Evolutionary conservation across 2,797 vertebrate genomes (phyloP).

Genomic region (Argentina silus): DNA sequence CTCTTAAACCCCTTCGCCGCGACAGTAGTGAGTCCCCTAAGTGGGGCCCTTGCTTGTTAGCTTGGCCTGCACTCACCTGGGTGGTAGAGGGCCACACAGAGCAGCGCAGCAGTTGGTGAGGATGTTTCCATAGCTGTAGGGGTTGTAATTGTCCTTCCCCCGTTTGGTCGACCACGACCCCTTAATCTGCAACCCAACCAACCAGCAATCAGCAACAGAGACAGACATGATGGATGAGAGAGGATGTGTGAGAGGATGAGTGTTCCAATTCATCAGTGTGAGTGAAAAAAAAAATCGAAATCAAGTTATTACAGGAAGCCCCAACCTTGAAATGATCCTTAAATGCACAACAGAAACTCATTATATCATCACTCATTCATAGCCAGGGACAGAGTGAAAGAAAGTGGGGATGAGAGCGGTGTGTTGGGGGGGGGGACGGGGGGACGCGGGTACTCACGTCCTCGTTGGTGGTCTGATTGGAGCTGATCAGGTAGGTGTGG

Average conservation of each 20-base stretch:
- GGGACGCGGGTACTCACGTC: slow-evolving; percentile 82
- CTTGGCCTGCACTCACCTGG: slow-evolving; percentile 80
- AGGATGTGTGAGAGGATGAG: slow-evolving; percentile 1
- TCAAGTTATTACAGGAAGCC: neutral
- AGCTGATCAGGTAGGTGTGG: slow-evolving; percentile 90
- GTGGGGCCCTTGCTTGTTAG: neutral
- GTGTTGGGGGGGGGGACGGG: neutral
- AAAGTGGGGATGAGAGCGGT: neutral
- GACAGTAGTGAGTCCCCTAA: neutral
- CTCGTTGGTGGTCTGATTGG: slow-evolving; percentile 92
- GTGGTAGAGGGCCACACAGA: slow-evolving; percentile 90
- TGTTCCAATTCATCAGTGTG: neutral
- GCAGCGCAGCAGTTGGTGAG: slow-evolving; percentile 92
- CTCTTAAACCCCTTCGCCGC: neutral
- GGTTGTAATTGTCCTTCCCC: slow-evolving; percentile 93
- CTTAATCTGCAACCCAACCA: slow-evolving; percentile 83
- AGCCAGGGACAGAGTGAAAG: neutral
- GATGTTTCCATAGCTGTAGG: slow-evolving; percentile 92
- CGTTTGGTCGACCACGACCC: slow-evolving; percentile 95
- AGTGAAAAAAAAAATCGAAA: neutral
- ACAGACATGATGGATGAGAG: neutral
- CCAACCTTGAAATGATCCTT: neutral
- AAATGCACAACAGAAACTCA: neutral
- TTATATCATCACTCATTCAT: neutral
- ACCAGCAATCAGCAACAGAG: neutral